Evolutionary conservation across 2,113 vertebrate genomes (phyloP).

Genomic region (Canis aureus): DNA sequence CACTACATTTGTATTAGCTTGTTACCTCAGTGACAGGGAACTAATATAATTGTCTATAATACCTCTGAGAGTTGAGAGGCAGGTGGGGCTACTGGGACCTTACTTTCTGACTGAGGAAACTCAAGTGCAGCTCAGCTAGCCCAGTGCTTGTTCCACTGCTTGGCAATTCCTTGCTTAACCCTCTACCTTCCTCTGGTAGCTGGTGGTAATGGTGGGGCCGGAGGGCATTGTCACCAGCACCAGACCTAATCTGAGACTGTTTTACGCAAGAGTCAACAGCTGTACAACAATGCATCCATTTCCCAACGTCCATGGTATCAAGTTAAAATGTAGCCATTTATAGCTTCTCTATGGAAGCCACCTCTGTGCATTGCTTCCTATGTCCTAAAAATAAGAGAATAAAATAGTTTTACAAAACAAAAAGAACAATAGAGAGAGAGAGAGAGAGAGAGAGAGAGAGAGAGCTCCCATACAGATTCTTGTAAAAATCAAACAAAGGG

Average conservation of each 20-base stretch:
- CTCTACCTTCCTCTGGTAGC: neutral
- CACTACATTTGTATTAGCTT: neutral
- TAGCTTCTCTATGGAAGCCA: neutral
- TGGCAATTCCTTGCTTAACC: neutral
- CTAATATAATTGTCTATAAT: neutral
- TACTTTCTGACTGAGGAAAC: neutral
- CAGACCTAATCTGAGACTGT: neutral
- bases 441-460: neutral
- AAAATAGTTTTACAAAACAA: neutral
- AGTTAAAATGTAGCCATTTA: neutral
- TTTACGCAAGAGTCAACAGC: neutral
- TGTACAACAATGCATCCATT: neutral
- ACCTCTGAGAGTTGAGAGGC: neutral
- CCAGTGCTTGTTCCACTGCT: no score
- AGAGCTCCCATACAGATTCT: neutral
- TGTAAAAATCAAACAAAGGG: constrained; percentile 42
- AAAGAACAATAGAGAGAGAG: neutral
- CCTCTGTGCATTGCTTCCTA: neutral
- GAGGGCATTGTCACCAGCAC: neutral
- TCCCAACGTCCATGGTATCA: neutral
- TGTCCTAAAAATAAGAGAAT: constrained; percentile 61
- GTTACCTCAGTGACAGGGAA: neutral
- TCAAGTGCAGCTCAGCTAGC: neutral
- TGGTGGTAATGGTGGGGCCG: neutral
- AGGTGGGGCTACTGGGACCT: neutral